A percentile compares a stretch with the other conserved stretches of the same genome.
Evolutionary conservation across 2,888 invertebrate species (phyloP).

Genomic region (Clunio marinus): DNA sequence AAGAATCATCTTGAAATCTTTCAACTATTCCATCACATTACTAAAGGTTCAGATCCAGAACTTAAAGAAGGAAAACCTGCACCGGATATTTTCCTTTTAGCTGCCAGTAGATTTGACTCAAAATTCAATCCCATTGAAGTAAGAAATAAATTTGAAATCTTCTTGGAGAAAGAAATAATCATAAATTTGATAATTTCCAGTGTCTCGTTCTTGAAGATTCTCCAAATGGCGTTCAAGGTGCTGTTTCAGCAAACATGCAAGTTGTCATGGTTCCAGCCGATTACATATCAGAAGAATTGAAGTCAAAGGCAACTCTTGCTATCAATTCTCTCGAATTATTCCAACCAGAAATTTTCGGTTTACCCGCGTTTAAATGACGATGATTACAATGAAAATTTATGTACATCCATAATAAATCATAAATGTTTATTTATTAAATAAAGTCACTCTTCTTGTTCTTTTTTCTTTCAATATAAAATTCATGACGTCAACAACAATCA

Average conservation of each 20-base stretch:
- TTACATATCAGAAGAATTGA: slow-evolving; percentile 52
- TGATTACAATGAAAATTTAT: too few relatives aligned
- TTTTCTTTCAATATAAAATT: too few relatives aligned
- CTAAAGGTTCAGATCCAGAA: slow-evolving; percentile 77
- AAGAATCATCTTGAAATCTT: slow-evolving; percentile 63
- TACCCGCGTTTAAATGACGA: too few relatives aligned
- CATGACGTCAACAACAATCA: too few relatives aligned
- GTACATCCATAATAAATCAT: too few relatives aligned
- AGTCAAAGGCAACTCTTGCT: slow-evolving; percentile 62
- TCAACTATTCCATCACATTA: slow-evolving; percentile 67
- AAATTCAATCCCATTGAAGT: slow-evolving; percentile 60
- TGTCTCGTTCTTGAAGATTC: slow-evolving; percentile 91
- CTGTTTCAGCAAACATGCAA: slow-evolving; percentile 77
- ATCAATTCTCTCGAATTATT: slow-evolving; percentile 72
- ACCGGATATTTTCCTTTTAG: slow-evolving; percentile 81
- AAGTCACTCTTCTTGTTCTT: too few relatives aligned
- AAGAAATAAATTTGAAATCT: slow-evolving; percentile 44
- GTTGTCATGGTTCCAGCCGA: slow-evolving; percentile 76
- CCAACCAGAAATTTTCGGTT: slow-evolving; percentile 77
- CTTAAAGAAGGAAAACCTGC: slow-evolving; percentile 83
- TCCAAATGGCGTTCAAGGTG: slow-evolving; percentile 80
- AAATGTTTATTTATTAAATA: too few relatives aligned
- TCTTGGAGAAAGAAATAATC: too few relatives aligned
- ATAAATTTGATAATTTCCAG: too few relatives aligned
- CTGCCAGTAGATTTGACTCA: slow-evolving; percentile 67